These are phyloP conservation scores for Zophobas morio DNA, from an alignment of 1,140 invertebrate genomes.

Conservation along the genomic window DNA sequence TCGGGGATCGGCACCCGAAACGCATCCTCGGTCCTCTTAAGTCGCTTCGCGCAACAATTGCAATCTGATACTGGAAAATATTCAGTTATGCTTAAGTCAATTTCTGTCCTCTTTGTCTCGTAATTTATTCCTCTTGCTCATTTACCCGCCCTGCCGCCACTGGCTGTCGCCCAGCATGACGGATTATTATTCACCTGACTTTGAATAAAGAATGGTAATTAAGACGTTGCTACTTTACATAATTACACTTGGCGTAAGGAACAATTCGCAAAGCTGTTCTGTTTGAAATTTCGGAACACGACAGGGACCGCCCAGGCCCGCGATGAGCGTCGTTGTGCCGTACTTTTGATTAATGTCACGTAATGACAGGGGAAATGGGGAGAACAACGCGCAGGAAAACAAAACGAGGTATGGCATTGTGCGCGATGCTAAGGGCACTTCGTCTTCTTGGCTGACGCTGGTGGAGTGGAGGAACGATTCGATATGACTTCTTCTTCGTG, in stretches of 20 bases:
- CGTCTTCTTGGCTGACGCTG: neutral
- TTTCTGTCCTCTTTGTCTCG: too few relatives aligned
- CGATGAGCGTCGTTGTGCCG: conserved; percentile 27
- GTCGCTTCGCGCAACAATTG: too few relatives aligned
- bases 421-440: neutral
- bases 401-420: conserved; percentile 44
- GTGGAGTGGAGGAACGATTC: neutral
- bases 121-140: too few relatives aligned
- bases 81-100: too few relatives aligned
- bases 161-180: conserved; percentile 6
- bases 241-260: conserved; percentile 49
- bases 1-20: too few relatives aligned
- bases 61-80: too few relatives aligned
- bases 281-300: conserved; percentile 48
- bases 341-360: conserved; percentile 51
- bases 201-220: conserved; percentile 55
- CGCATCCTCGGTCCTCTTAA: too few relatives aligned
- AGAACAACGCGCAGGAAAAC: conserved; percentile 40
- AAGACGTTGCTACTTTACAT: conserved; percentile 56
- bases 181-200: conserved; percentile 55
- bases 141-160: neutral
- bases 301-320: conserved; percentile 35
- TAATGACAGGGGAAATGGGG: conserved; percentile 46
- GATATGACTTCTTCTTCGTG: conserved; percentile 15
- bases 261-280: conserved; percentile 46